Base-by-base conservation (phyloP, 2,113 vertebrate genomes). In the Gambusia holbrooki region DNA sequence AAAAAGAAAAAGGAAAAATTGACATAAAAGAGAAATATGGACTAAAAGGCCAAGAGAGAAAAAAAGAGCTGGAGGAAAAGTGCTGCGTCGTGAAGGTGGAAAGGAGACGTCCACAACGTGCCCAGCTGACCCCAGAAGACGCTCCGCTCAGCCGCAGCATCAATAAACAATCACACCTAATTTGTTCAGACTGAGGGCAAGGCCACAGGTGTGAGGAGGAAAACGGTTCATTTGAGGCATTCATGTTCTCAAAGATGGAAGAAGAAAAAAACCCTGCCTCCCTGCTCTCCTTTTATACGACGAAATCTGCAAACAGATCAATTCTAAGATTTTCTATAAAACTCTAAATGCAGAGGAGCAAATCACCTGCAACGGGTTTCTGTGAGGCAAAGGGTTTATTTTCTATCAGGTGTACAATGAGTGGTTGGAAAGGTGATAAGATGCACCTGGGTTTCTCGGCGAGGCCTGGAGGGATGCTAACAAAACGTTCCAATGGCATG, bases 131-230 rank as follows among this genome's bases (percentile, higher is more conserved):
- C 81, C 77, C 15, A 58, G 3, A 48, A 71, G 60, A 42, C 2
- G 0, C 35, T 80, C 54, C 69, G 77, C 48, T 82, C 37, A 64
- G 72, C 74, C 11, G 25, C 62, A 66, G 68, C 73, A 83, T 74
- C 60, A 88, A 87, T 84, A 84, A 81, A 84, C 27, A 81, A 82
- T 48, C 65, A 54, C 17, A 54, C 61, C 71, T 73, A 65, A 73
- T 83, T 81, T 81, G 30, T 40, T 62, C 60, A 25, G 51, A 70
- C 76, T 74, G 42, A 79, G 63, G 54, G 62, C 74, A 82, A 81
- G 19, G 28, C 65, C 58, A 33, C 66, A 74, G 69, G 62, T 37
- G 15, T 2, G 1, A 13, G 9, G 2, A 58, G 10, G 19, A 64
- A 66, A 74, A 65, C 62, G 45, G 73, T 48, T 66, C 29, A 84